Evolutionary conservation across 37 sponge, comb jelly and placozoan species (phyloP), one percentile per base, ranked within the genome.

Genomic region (Ephydatia muelleri): DNA sequence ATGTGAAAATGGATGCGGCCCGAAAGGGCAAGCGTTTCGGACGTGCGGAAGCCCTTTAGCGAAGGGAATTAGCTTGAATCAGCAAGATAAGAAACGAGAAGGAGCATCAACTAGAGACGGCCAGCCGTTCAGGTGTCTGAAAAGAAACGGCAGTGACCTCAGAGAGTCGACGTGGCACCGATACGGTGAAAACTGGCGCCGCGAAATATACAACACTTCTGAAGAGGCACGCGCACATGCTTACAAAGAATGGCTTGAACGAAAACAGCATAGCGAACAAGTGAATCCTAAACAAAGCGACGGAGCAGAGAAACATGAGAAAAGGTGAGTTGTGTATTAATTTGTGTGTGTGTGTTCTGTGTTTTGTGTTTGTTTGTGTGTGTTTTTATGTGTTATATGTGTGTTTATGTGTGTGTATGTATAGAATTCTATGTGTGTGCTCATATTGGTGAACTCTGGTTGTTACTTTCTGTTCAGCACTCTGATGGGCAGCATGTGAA

Each of bases 191-290:
- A 38, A 30, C 57, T 29, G 27, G 16, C 47, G 38, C 14, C 29
- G 85, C 14, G 22, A 80, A 76, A 78, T 19, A 2, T 89, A 78
- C 32, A 73, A 22, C 1, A 38, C 28, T 80, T 84, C 90, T 6
- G 23, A 23, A 25, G 68, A 83, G 26, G 65, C 87, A 25, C 49
- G 91, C 19, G 74, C 87, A 35, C 34, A 83, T 36, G 77, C 75
- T 3, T 91, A 81, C 65, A 36, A 43, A 13, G 75, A 83, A 37
- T 91, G 91, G 91, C 65, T 87, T 38, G 34, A 67, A 21, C 27
- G 68, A 79, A 91, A 70, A 70, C 22, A 49, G 72, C 65, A 22
- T 2, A 47, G 43, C 34, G 43, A n/a, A 71, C 30, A 31, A 31
- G 70, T 70, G 77, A n/a, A 29, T 71, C 2, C 75, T 86, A 29